Base-by-base conservation (phyloP, 2,113 vertebrate species). In the Pelusios castaneus region DNA sequence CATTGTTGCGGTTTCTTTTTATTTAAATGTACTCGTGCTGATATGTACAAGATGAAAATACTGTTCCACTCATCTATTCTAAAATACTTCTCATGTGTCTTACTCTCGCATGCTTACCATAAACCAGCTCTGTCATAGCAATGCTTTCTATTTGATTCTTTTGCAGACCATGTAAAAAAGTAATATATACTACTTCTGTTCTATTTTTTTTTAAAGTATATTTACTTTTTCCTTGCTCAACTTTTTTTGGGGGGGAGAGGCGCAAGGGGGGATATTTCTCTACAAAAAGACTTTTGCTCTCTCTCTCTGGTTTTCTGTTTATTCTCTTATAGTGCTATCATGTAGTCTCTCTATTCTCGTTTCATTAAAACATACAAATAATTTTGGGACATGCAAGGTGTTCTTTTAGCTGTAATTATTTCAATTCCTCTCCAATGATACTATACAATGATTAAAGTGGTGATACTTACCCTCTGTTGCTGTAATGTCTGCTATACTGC, bases 211-310 rank as follows among this genome's bases (percentile, higher is more conserved):
- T n/a, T n/a, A n/a, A n/a, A n/a, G n/a, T n/a, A n/a, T n/a, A n/a
- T n/a, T 93, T 93, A 82, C n/a, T 21, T 52, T 55, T 84, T 88
- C n/a, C 5, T 55, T 60, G 6, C 7, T 73, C 38, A 84, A 41
- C 47, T 47, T 47, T 47, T 47, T 47, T 47, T 47, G 47, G 47
- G 47, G 47, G 47, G 47, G 47, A 10, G 47, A 10, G 47, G 47
- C n/a, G n/a, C n/a, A n/a, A n/a, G 47, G 47, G 47, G 10, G 6
- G 47, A 47, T 47, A 82, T 82, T 3, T 51, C 1, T n/a, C 10
- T 9, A 52, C 24, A 63, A 3, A 86, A 1, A 83, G 5, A 47
- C 47, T 4, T 0, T 0, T 2, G 82, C 54, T 63, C 63, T 56
- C 77, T 10, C 55, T 38, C 8, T 60, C 52, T 85, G 38, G 34